phyloP scores from a whole-genome alignment of 1,140 invertebrate genomes.

The Choristoneura fumiferana region DNA sequence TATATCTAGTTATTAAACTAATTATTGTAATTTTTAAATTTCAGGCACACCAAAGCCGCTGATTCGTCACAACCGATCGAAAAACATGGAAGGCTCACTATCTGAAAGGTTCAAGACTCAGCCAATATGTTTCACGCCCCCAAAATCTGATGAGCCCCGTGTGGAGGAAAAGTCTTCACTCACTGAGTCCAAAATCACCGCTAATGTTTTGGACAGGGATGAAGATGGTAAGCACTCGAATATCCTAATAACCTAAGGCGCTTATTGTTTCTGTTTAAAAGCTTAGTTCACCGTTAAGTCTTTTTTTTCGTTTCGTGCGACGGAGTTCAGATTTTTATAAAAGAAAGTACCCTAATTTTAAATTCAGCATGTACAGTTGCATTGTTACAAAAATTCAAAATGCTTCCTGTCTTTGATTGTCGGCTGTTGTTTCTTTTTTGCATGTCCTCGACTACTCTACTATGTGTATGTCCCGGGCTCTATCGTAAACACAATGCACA shows the following conservation, averaged over 20 bases:
- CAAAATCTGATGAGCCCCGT: conserved; percentile 34
- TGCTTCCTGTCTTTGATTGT: conserved; percentile 72
- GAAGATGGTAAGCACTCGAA: conserved; percentile 67
- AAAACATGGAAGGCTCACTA: conserved; percentile 66
- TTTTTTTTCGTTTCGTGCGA: too few relatives aligned
- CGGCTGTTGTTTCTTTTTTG: conserved; percentile 76
- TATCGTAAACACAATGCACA: conserved; percentile 58
- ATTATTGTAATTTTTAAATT: too few relatives aligned
- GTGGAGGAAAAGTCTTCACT: conserved; percentile 50
- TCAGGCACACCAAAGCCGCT: conserved; percentile 71
- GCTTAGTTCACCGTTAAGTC: not conserved
- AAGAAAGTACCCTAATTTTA: too few relatives aligned
- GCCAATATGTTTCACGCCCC: conserved; percentile 46
- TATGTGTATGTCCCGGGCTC: conserved; percentile 68
- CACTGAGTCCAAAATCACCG: conserved; percentile 69
- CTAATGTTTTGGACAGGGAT: conserved; percentile 72
- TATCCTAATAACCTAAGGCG: conserved; percentile 3
- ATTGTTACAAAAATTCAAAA: conserved; percentile 38
- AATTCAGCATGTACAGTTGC: conserved; percentile 58
- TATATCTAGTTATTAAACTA: not conserved
- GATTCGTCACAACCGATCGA: conserved; percentile 71
- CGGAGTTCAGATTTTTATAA: too few relatives aligned
- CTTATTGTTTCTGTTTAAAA: conserved; percentile 9
- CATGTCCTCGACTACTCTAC: conserved; percentile 72
- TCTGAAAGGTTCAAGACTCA: conserved; percentile 71